Conservation (phyloP, 2,888 invertebrate genomes). For the Rhamphomyia laevipes region DNA sequence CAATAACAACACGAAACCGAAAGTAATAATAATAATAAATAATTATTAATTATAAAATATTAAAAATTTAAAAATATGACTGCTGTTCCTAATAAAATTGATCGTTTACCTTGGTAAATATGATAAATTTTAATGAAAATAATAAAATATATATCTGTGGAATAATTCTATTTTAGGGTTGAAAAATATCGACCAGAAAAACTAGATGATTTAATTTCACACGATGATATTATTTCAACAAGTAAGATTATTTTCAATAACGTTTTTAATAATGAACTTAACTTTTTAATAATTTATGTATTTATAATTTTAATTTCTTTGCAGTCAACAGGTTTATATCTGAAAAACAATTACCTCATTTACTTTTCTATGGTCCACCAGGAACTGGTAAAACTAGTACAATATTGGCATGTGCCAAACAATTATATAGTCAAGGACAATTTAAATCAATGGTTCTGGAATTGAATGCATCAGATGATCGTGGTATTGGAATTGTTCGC, state of each 20-base stretch:
- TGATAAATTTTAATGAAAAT: not conserved
- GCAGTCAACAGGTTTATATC: constrained; percentile 76
- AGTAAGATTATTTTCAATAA: constrained; percentile 52
- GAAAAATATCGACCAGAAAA: constrained; percentile 94
- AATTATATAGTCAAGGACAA: constrained; percentile 79
- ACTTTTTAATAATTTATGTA: constrained; percentile 5
- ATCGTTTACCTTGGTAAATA: not conserved
- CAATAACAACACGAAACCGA: too few relatives aligned
- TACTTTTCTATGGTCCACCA: constrained; percentile 95
- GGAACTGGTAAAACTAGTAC: constrained; percentile 98
- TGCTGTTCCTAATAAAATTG: not conserved
- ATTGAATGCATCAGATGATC: constrained; percentile 95
- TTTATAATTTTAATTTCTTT: constrained; percentile 16
- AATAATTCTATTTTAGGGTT: constrained; percentile 52
- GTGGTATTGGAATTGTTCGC: constrained; percentile 91
- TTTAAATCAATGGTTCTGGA: constrained; percentile 91
- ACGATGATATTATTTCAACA: constrained; percentile 92
- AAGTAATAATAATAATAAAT: too few relatives aligned
- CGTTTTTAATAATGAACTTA: not conserved
- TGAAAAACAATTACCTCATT: constrained; percentile 86
- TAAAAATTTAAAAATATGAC: too few relatives aligned
- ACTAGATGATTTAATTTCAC: constrained; percentile 88
- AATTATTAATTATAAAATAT: too few relatives aligned
- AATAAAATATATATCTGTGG: not conserved
- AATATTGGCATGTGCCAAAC: constrained; percentile 87